phyloP scores from a whole-genome alignment of 2,797 vertebrate species.

The Adrianichthys oophorus region DNA sequence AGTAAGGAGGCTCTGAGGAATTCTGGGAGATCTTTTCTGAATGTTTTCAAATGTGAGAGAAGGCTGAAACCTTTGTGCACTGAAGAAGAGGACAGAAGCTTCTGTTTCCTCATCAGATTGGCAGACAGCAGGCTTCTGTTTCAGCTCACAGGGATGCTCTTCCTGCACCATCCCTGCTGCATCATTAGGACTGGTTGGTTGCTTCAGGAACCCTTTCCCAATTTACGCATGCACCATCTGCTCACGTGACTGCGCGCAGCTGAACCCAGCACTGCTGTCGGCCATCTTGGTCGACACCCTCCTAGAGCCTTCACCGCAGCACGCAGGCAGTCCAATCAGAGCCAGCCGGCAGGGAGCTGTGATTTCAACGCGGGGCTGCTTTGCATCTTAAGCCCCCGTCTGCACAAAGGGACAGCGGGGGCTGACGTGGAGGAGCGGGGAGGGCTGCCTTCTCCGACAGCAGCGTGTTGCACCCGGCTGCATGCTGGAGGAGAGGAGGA shows the following conservation, averaged over 20 bases:
- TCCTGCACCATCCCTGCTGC: conserved; percentile 46
- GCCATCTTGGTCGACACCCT: conserved; percentile 99
- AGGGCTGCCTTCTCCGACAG: conserved; percentile 53
- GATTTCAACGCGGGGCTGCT: conserved; percentile 48
- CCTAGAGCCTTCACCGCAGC: conserved; percentile 84
- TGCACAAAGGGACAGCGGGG: conserved; percentile 54
- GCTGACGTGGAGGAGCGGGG: conserved; percentile 43
- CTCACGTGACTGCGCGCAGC: conserved; percentile 89
- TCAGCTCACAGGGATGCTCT: conserved; percentile 20
- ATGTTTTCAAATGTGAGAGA: too few species aligned
- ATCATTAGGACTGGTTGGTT: conserved; percentile 74
- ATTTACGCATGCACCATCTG: conserved; percentile 83
- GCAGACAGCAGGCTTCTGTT: conserved; percentile 3
- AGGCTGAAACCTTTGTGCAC: too few species aligned
- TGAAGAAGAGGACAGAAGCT: too few species aligned
- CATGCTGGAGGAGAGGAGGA: conserved; percentile 56
- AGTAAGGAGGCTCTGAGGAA: neutral
- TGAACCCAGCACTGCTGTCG: conserved; percentile 85
- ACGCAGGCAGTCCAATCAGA: conserved; percentile 78
- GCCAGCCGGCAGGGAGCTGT: conserved; percentile 65
- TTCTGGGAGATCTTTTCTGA: too few species aligned
- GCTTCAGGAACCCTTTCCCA: conserved; percentile 74
- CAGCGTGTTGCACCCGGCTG: conserved; percentile 52
- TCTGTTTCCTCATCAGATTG: too few species aligned
- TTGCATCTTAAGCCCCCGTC: conserved; percentile 57